Base-by-base conservation (phyloP, 2,888 invertebrate species). In the Silvanus unidentatus region DNA sequence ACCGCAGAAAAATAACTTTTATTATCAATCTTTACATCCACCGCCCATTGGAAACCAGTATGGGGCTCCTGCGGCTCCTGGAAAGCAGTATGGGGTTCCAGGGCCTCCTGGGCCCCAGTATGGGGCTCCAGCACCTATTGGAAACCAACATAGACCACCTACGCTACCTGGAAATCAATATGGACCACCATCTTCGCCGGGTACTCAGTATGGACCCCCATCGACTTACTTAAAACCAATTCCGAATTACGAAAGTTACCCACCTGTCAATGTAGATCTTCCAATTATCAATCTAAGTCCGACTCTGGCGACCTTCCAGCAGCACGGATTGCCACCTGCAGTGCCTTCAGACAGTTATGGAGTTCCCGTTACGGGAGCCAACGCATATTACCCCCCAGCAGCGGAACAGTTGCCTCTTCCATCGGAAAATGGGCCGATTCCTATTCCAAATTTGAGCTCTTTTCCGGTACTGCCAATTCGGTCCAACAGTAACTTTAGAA, bases 371-470 rank as follows among this genome's bases (percentile, higher is more conserved):
- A 65, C 73, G 55, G 44, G 68, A 58, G 55, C 66, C 16, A 65
- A 68, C 22, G 64, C 54, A 40, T 30, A 56, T 39, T 50, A 55
- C 34, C 62, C 62, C 38, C 29, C 52, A 27, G 60, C 63, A 11
- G 60, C 49, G 3, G 60, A 64, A 43, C 59, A 62, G 36, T 44
- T 66, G 42, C 59, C 65, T 14, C 47, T 62, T 40, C 44, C 62
- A 2, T 59, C 59, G 34, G 61, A 53, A 12, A 52, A 61, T 40
- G 55, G 53, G 34, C 60, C 82, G 1, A 77, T 84, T 42, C 79
- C 82, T 2, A 70, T 84, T 54, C 84, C 85, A 1, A 81, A 81
- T 62, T 65, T 85, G 28, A 83, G 81, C 55, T 73, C 77, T 16
- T 32, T 43, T 1, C 66, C 64, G 3, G 47, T 63, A 3, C 45